A percentile compares a stretch with the other conserved stretches of the same genome.
These are phyloP conservation scores for Glyptemys insculpta DNA, from an alignment of 2,797 vertebrate genomes.

Conservation along the genomic window DNA sequence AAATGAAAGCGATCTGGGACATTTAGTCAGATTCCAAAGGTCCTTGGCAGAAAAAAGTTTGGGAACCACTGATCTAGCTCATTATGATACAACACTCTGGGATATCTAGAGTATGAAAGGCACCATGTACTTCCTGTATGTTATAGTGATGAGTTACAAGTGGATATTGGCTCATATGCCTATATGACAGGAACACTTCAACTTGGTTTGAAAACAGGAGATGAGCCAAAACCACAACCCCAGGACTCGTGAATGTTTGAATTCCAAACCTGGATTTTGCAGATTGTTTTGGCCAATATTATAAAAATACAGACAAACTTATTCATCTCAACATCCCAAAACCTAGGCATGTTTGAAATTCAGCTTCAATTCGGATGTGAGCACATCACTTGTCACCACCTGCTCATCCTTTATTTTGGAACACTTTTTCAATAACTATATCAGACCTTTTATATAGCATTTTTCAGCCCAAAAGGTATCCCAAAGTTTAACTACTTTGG, in stretches of 20 bases:
- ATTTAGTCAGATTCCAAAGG: neutral
- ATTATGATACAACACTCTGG: neutral
- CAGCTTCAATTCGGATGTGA: neutral
- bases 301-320: neutral
- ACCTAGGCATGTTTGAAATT: neutral
- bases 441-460: neutral
- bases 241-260: slow-evolving; percentile 6
- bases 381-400: neutral
- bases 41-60: neutral
- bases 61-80: neutral
- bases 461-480: neutral
- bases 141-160: neutral
- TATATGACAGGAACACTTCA: neutral
- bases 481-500: neutral
- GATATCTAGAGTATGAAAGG: neutral
- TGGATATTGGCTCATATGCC: neutral
- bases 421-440: slow-evolving; percentile 2
- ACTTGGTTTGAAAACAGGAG: neutral
- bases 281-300: neutral
- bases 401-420: neutral
- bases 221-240: slow-evolving; percentile 43
- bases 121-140: accelerated
- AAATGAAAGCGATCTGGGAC: neutral
- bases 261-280: neutral
- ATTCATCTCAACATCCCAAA: neutral